Conservation (phyloP, 2,113 vertebrate species). For the Elanus axillaris region DNA sequence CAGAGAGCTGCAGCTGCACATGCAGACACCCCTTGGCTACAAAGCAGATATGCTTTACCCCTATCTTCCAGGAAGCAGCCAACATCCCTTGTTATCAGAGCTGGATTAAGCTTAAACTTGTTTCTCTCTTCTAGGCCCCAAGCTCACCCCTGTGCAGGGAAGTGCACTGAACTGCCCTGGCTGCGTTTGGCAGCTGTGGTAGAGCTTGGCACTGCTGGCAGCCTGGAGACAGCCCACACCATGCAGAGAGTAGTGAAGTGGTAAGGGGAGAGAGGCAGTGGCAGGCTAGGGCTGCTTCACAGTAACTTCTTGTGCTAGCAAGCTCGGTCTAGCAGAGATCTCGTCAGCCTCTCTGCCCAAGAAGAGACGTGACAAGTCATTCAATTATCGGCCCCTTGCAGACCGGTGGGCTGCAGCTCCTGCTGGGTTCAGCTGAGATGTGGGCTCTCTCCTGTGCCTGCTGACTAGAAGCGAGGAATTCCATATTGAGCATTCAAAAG, state of each 20-base stretch:
- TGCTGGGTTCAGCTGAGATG: not conserved
- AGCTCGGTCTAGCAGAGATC: not conserved
- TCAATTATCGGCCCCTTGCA: not conserved
- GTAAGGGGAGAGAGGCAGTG: not conserved
- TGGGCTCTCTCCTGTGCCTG: not conserved
- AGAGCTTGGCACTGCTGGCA: not conserved
- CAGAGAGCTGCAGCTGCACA: not conserved
- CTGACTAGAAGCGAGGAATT: not conserved
- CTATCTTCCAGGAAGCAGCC: not conserved
- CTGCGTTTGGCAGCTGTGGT: not conserved
- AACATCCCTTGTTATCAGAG: not conserved
- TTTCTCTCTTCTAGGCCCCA: not conserved
- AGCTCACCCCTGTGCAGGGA: not conserved
- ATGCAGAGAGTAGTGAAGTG: not conserved
- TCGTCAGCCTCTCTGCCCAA: not conserved
- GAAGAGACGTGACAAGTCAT: accelerated
- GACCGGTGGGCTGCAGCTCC: not conserved
- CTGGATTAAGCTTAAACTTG: not conserved
- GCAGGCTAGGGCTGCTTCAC: not conserved
- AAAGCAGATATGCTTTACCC: not conserved
- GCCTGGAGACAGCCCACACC: not conserved
- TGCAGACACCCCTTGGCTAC: not conserved
- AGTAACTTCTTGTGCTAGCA: not conserved
- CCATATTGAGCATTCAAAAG: not conserved
- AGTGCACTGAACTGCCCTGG: not conserved